A percentile compares a stretch with the other conserved stretches of the same genome.
These are phyloP conservation scores for Schlechtendalia chinensis DNA, from an alignment of 1,140 invertebrate genomes.

Conservation along the genomic window DNA sequence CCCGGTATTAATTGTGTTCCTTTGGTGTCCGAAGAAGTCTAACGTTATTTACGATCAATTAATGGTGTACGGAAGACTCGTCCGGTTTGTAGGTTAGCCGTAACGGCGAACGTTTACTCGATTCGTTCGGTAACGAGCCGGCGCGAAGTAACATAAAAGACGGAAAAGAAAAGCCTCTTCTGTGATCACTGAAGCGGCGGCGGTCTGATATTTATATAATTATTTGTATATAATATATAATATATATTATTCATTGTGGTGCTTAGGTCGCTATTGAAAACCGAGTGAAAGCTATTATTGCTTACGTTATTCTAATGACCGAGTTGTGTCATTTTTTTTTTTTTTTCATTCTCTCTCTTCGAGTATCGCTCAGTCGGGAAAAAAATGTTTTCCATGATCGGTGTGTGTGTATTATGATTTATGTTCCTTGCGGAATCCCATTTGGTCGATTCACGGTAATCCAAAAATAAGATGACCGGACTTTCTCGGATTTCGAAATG, in stretches of 20 bases:
- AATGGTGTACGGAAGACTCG: slow-evolving; percentile 11
- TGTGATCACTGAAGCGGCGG: slow-evolving; percentile 7
- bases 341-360: too few relatives aligned
- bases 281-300: slow-evolving; percentile 47
- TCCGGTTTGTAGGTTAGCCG: slow-evolving; percentile 27
- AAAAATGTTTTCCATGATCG: slow-evolving; percentile 1
- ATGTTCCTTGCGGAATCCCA: slow-evolving; percentile 3
- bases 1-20: neutral
- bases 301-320: slow-evolving; percentile 28
- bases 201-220: slow-evolving; percentile 24
- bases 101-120: slow-evolving; percentile 26
- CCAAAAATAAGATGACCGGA: slow-evolving; percentile 3
- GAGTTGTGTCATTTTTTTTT: slow-evolving; percentile 38
- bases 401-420: slow-evolving; percentile 22
- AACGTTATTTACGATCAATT: slow-evolving; percentile 37
- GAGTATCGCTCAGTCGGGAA: slow-evolving; percentile 7
- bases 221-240: neutral
- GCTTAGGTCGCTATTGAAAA: slow-evolving; percentile 43
- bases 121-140: slow-evolving; percentile 30
- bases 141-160: slow-evolving; percentile 9
- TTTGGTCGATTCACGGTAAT: slow-evolving; percentile 14
- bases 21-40: slow-evolving; percentile 27
- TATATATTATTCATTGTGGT: neutral
- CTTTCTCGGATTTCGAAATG: slow-evolving; percentile 24
- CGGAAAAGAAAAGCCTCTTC: slow-evolving; percentile 9